Percentiles rank a stretch among this genome's conserved stretches.
phyloP scores from a whole-genome alignment of 1,140 invertebrate genomes.

The Drosophila azteca region DNA sequence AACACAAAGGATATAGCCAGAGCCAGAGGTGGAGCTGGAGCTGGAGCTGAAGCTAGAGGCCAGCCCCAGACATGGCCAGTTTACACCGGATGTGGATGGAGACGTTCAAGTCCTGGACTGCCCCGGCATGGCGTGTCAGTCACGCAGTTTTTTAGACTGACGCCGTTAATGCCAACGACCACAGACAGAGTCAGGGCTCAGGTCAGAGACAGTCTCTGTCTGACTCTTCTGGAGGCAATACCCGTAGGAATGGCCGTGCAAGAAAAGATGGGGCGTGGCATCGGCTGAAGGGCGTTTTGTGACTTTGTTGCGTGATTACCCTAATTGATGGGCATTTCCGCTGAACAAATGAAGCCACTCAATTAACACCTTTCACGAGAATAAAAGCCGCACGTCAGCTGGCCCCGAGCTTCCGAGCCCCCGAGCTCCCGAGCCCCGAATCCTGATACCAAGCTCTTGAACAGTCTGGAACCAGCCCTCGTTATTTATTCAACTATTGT shows the following conservation, averaged over 20 bases:
- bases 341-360: constrained; percentile 79
- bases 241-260: too few species aligned
- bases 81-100: constrained; percentile 4
- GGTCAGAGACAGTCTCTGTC: constrained; percentile 10
- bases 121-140: constrained; percentile 69
- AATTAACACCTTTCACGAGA: constrained; percentile 79
- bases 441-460: background rate
- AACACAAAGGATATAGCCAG: constrained; percentile 59
- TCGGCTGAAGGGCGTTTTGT: constrained; percentile 60
- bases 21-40: too few species aligned
- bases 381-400: constrained; percentile 72
- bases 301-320: constrained; percentile 82
- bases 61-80: constrained; percentile 14
- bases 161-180: constrained; percentile 49
- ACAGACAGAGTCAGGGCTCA: constrained; percentile 45
- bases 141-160: constrained; percentile 78
- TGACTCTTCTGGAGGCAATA: constrained; percentile 1
- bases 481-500: constrained; percentile 36
- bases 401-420: too few species aligned
- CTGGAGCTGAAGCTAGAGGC: too few species aligned
- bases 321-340: constrained; percentile 82
- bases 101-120: constrained; percentile 14
- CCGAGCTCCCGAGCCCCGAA: constrained; percentile 1
- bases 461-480: background rate
- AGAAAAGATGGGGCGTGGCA: constrained; percentile 12